Percentiles rank a stretch among this genome's conserved stretches.
phyloP scores from a whole-genome alignment of 2,797 vertebrate species.

The Decapterus maruadsi region DNA sequence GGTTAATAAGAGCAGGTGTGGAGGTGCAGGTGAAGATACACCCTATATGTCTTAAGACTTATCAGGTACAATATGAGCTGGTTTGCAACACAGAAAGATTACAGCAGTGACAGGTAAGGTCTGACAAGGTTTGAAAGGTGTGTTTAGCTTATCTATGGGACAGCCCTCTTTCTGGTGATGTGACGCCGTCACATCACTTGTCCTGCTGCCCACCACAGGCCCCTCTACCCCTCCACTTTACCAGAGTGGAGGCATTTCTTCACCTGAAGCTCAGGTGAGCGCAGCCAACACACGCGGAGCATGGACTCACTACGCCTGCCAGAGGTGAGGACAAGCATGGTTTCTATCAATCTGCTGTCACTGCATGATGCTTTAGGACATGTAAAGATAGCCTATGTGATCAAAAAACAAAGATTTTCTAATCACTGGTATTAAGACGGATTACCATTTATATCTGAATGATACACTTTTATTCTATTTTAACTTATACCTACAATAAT shows the following conservation, averaged over 20 bases:
- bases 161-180: conserved; percentile 41
- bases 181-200: conserved; percentile 48
- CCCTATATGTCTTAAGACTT: conserved; percentile 22
- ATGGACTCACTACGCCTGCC: conserved; percentile 67
- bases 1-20: conserved; percentile 9
- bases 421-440: not conserved
- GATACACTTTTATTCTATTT: too few relatives aligned
- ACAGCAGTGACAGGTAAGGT: conserved; percentile 45
- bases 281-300: conserved; percentile 29
- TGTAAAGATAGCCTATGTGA: too few relatives aligned
- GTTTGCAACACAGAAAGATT: conserved; percentile 63
- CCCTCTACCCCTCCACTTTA: not conserved
- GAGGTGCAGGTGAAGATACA: conserved; percentile 15
- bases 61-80: conserved; percentile 56
- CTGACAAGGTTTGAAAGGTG: conserved; percentile 64
- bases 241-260: conserved; percentile 37
- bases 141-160: conserved; percentile 68
- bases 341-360: conserved; percentile 3
- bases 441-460: too few relatives aligned
- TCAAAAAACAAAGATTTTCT: not conserved
- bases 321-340: conserved; percentile 66
- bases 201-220: conserved; percentile 20
- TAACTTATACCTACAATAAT: not conserved
- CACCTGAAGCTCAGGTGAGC: conserved; percentile 52
- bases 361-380: not conserved